A percentile compares a stretch with the other conserved stretches of the same genome.
Conservation (phyloP, 2,113 vertebrate genomes). For the Aegotheles bennettii region DNA sequence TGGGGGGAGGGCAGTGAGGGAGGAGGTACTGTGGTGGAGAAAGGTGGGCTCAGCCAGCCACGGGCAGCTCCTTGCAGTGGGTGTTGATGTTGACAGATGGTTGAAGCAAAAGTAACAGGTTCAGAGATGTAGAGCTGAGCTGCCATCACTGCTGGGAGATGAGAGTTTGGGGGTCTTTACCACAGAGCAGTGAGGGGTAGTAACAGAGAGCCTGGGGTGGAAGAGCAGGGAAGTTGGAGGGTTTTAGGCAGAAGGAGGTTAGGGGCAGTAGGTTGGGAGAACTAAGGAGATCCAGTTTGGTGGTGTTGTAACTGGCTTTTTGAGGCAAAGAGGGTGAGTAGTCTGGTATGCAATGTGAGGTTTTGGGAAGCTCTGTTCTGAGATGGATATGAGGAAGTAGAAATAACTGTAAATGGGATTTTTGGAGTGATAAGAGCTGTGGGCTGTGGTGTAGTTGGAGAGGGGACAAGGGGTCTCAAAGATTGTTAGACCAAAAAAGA, state of each 20-base stretch:
- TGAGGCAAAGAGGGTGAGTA: neutral
- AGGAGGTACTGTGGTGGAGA: neutral
- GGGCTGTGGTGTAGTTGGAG: neutral
- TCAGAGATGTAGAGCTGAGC: neutral
- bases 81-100: neutral
- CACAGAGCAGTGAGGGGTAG: rapidly evolving
- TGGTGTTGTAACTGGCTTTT: neutral
- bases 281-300: neutral
- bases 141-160: neutral
- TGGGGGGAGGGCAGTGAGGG: rapidly evolving
- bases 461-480: neutral
- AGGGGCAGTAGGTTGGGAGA: neutral
- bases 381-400: neutral
- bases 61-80: neutral
- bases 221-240: neutral
- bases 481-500: neutral
- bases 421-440: neutral
- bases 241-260: neutral
- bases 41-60: neutral
- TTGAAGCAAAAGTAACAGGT: neutral
- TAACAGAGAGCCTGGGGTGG: neutral
- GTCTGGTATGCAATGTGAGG: neutral
- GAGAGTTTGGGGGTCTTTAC: neutral
- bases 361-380: neutral
- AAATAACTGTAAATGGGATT: neutral